These are phyloP conservation scores for Pogona vitticeps DNA, from an alignment of 2,113 vertebrate species.

Conservation along the genomic window DNA sequence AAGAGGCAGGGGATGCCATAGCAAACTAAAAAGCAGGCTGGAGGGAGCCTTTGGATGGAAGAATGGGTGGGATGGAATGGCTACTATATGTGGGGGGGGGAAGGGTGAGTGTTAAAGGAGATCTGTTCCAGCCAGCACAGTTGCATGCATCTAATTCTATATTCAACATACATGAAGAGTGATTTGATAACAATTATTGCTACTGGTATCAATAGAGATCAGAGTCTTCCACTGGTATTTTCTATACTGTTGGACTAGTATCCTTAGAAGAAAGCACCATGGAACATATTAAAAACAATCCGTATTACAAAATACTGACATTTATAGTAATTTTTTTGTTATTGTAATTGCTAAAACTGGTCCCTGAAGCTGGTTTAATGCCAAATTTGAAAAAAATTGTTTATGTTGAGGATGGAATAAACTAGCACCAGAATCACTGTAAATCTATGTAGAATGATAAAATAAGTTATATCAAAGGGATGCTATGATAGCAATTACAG, in stretches of 20 bases:
- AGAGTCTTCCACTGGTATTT: background rate
- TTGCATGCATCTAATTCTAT: background rate
- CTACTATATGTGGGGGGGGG: no score
- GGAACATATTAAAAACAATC: slow-evolving; percentile 8
- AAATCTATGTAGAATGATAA: background rate
- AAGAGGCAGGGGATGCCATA: no score
- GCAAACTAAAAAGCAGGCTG: no score
- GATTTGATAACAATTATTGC: background rate
- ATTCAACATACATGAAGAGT: background rate
- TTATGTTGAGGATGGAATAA: background rate
- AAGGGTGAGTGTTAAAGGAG: no score
- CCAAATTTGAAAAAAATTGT: background rate
- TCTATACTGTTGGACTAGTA: background rate
- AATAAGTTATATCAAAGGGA: background rate
- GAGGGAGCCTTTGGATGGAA: no score
- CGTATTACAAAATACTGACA: background rate
- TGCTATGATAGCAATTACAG: background rate
- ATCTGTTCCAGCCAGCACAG: background rate
- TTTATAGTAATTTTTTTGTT: background rate
- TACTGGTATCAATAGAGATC: background rate
- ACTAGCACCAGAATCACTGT: background rate
- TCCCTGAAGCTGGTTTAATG: background rate
- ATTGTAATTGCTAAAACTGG: background rate
- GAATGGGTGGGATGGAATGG: no score
- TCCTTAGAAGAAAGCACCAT: background rate